phyloP scores from a whole-genome alignment of 1,140 invertebrate genomes.

The Papilio dardanus region DNA sequence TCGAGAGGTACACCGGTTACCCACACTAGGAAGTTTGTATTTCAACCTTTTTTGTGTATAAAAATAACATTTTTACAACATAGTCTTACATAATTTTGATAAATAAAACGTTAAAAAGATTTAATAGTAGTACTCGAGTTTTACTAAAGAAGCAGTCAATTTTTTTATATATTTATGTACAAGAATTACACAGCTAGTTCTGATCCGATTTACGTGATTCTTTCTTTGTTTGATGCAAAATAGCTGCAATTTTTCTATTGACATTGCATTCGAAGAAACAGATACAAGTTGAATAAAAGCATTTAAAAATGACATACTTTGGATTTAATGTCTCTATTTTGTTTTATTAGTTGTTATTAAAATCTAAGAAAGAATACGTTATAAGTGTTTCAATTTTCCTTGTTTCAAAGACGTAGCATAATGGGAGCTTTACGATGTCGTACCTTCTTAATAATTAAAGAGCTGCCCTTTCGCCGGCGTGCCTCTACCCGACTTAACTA shows the following conservation, averaged over 20 bases:
- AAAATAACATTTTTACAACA: background rate
- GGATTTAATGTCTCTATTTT: too few species aligned
- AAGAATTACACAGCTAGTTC: too few species aligned
- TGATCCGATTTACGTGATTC: too few species aligned
- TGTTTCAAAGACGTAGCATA: background rate
- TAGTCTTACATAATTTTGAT: too few species aligned
- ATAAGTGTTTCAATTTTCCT: background rate
- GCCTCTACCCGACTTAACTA: constrained; percentile 63
- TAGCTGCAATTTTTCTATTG: too few species aligned
- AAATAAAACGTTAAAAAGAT: too few species aligned
- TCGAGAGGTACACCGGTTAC: background rate
- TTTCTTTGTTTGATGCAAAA: too few species aligned
- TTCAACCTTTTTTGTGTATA: background rate
- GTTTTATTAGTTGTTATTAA: background rate
- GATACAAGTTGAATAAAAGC: too few species aligned
- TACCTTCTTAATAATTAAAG: constrained; percentile 66
- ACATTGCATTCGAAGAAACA: too few species aligned
- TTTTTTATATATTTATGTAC: too few species aligned
- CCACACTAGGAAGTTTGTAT: background rate
- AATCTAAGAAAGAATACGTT: background rate
- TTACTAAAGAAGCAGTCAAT: too few species aligned
- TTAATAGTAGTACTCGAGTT: too few species aligned
- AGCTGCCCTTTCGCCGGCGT: constrained; percentile 49
- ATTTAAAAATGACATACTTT: background rate
- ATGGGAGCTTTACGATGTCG: constrained; percentile 32